These are phyloP conservation scores for Calosoma granatense DNA, from an alignment of 1,140 invertebrate species.

Conservation along the genomic window DNA sequence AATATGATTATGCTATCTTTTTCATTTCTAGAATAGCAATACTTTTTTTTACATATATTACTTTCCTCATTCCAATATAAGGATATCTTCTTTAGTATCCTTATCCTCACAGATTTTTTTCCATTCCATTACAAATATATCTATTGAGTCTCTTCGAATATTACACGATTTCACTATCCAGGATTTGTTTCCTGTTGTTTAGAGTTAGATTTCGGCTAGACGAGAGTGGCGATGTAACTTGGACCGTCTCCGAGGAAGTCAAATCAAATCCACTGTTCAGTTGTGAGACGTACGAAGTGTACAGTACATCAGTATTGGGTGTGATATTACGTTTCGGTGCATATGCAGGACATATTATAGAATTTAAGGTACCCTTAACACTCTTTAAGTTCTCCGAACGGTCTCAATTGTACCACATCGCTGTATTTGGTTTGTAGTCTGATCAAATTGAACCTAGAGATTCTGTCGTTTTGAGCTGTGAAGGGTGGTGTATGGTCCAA, in stretches of 20 bases:
- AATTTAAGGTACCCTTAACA: conserved; percentile 44
- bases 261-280: conserved; percentile 49
- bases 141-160: too few relatives aligned
- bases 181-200: too few relatives aligned
- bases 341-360: conserved; percentile 53
- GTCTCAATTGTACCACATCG: too few relatives aligned
- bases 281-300: conserved; percentile 55
- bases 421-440: conserved; percentile 29
- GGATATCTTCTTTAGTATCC: too few relatives aligned
- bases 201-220: conserved; percentile 54
- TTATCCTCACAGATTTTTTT: too few relatives aligned
- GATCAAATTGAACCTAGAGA: conserved; percentile 42
- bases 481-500: conserved; percentile 51
- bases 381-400: conserved; percentile 7
- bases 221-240: conserved; percentile 53
- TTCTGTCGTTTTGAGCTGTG: conserved; percentile 46
- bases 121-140: too few relatives aligned
- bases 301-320: conserved; percentile 26
- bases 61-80: too few relatives aligned
- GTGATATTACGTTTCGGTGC: conserved; percentile 46
- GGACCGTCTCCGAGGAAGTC: conserved; percentile 47
- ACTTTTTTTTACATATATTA: too few relatives aligned
- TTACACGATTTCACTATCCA: too few relatives aligned
- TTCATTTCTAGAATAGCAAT: too few relatives aligned
- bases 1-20: too few relatives aligned